Evolutionary conservation across 2,888 invertebrate genomes (phyloP).

Genomic region (Entomobrya multifasciata): DNA sequence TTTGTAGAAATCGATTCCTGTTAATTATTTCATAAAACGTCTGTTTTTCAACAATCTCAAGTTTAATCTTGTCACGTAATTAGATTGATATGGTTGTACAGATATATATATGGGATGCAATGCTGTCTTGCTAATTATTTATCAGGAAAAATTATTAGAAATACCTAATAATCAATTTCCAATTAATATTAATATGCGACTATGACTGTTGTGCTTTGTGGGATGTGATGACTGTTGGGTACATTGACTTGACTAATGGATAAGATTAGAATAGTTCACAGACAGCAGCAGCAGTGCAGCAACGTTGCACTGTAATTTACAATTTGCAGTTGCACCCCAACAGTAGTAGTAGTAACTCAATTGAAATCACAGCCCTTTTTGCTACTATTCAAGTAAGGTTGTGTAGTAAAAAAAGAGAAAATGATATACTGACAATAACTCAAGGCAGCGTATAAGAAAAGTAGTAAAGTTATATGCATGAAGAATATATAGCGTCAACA

Average conservation of each 20-base stretch:
- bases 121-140: background rate
- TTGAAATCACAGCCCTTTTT: background rate
- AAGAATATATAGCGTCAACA: conserved; percentile 11
- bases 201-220: background rate
- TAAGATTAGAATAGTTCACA: background rate
- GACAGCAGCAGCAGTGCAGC: background rate
- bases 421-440: background rate
- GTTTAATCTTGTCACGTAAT: conserved; percentile 37
- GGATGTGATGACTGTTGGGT: background rate
- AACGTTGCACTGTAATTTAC: too few relatives aligned
- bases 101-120: conserved; percentile 9
- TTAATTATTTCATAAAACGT: background rate
- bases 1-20: conserved; percentile 59
- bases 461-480: background rate
- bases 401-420: conserved; percentile 6
- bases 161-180: conserved; percentile 6
- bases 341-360: background rate
- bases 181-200: background rate
- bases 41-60: conserved; percentile 10
- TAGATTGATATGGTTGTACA: too few relatives aligned
- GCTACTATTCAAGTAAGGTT: background rate
- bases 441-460: too few relatives aligned
- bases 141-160: conserved; percentile 7
- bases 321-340: background rate
- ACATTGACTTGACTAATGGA: conserved; percentile 32